Base-by-base conservation (phyloP, 2,888 invertebrate genomes). In the Ectropis crepuscularia region DNA sequence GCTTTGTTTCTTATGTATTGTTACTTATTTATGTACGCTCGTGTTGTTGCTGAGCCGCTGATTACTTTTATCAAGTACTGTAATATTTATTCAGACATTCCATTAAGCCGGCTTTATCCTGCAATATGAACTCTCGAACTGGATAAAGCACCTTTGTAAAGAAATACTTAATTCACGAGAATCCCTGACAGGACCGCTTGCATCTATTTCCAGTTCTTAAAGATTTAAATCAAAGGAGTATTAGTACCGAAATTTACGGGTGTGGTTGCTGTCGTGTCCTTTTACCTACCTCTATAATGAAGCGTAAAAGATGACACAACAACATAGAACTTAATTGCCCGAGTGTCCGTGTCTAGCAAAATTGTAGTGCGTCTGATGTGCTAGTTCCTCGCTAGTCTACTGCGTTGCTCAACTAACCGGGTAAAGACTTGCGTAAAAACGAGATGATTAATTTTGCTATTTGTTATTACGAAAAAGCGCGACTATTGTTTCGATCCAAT, bases 401-500 rank as follows among this genome's bases (percentile, higher is more conserved):
- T 75, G 73, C 76, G 74, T 72, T 72, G 74, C 58, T 71, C 73
- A 64, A 63, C 63, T 68, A 64, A 69, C 67, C 69, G 69, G 73
- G 67, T 75, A 76, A 77, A 74, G 73, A 74, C 74, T 74, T 69
- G 69, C 66, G 69, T 65, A 70, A 70, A 68, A 75, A 75, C 54
- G 66, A 69, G 65, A 71, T 75, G 73, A 78, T 77, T 70, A 55
- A 57, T 73, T 68, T 72, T 63, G 58, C 50, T 54, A 54, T 54
- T 63, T 75, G 70, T 62, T 78, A 72, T 77, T 74, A 68, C 75
- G 72, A 71, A 72, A 74, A 71, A 63, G 68, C 73, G 75, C 72
- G 71, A 72, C 79, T 75, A 81, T 81, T 77, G 79, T 80, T 82
- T 77, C 78, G 83, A 80, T 83, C 81, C 77, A 81, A 78, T 83